Percentiles rank a stretch among this genome's conserved stretches.
These are phyloP conservation scores for Diogma glabrata DNA, from an alignment of 2,888 invertebrate species.

Conservation along the genomic window DNA sequence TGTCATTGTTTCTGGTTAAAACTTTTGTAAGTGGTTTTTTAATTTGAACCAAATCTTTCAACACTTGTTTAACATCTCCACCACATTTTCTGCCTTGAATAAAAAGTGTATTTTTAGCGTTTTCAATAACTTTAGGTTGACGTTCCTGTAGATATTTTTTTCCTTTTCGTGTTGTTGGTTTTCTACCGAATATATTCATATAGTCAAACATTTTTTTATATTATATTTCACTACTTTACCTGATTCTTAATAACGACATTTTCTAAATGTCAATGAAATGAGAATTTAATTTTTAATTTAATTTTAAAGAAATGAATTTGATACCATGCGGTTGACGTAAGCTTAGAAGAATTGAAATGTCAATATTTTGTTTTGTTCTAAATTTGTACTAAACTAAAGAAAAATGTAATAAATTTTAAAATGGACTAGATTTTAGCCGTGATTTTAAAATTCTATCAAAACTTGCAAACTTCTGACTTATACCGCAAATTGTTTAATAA, in stretches of 20 bases:
- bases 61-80: constrained; percentile 51
- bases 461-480: no score
- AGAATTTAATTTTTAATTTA: no score
- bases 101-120: constrained; percentile 71
- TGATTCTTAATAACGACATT: constrained; percentile 33
- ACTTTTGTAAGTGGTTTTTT: constrained; percentile 77
- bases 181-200: constrained; percentile 41
- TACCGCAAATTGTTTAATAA: no score
- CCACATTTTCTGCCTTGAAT: constrained; percentile 75
- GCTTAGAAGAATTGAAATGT: no score
- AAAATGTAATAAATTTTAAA: no score
- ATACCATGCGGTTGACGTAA: no score
- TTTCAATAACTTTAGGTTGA: constrained; percentile 83
- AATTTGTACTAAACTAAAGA: no score
- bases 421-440: no score
- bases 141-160: constrained; percentile 70
- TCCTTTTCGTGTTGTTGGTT: constrained; percentile 79
- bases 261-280: constrained; percentile 11
- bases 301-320: no score
- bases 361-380: no score
- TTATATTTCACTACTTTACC: constrained; percentile 22
- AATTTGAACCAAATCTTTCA: constrained; percentile 78
- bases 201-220: not conserved
- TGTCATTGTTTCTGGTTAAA: constrained; percentile 70
- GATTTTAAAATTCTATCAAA: no score